Conservation (phyloP, 2,113 vertebrate species). For the Terrapene triunguis region DNA sequence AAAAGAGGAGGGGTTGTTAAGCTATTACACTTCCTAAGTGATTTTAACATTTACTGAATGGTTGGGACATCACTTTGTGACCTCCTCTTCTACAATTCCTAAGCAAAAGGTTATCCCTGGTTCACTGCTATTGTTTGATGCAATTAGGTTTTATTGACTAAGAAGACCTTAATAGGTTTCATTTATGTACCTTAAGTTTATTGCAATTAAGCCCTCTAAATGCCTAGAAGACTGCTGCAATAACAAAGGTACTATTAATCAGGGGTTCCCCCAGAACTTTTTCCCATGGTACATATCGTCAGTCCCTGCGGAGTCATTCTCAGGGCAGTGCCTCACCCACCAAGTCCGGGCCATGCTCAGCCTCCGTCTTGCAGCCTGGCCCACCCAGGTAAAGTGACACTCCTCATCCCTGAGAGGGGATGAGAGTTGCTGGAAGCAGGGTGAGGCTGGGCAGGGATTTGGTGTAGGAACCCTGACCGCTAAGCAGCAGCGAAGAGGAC, state of each 20-base stretch:
- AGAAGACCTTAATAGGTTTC: conserved; percentile 61
- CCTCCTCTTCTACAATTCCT: background rate
- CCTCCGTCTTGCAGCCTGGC: background rate
- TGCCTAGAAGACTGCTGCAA: conserved; percentile 49
- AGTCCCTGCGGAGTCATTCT: background rate
- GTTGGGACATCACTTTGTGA: background rate
- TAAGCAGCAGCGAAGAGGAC: background rate
- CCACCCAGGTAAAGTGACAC: background rate
- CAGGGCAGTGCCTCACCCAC: background rate
- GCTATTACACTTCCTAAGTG: rapidly evolving
- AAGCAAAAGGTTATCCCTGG: background rate
- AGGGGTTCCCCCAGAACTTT: background rate
- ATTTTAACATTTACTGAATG: background rate
- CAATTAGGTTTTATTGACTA: conserved; percentile 72
- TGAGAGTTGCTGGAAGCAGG: background rate
- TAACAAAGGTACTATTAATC: conserved; percentile 61
- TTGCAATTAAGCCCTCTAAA: conserved; percentile 50
- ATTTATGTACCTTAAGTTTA: conserved; percentile 65
- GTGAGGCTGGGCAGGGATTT: background rate
- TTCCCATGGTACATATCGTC: background rate
- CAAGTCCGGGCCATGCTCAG: background rate
- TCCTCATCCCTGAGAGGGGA: too few species aligned
- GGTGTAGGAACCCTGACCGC: background rate
- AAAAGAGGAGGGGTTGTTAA: background rate
- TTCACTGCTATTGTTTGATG: conserved; percentile 7